phyloP scores from a whole-genome alignment of 2,888 invertebrate species.

The Agrypnus murinus region DNA sequence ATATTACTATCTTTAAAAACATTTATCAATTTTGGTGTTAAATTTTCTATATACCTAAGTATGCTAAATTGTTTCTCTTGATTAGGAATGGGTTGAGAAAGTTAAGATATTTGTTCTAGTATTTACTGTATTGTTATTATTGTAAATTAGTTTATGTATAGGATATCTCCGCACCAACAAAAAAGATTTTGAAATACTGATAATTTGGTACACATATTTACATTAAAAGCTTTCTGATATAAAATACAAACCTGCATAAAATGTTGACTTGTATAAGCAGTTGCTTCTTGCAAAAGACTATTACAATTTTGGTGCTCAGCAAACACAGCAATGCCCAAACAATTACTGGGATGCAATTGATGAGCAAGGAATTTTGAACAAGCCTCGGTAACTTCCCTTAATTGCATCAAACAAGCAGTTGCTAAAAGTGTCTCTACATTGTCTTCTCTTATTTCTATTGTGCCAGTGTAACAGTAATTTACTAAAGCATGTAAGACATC shows the following conservation, averaged over 20 bases:
- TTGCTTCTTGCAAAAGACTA: conserved; percentile 86
- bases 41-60: no score
- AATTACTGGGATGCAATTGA: conserved; percentile 95
- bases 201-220: no score
- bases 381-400: conserved; percentile 89
- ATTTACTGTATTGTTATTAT: no score
- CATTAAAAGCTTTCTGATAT: no score
- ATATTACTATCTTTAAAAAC: no score
- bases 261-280: conserved; percentile 88
- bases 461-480: conserved; percentile 94
- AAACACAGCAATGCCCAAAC: conserved; percentile 94
- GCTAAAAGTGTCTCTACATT: conserved; percentile 91
- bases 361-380: conserved; percentile 93
- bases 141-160: no score
- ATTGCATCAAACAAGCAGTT: conserved; percentile 91
- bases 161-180: no score
- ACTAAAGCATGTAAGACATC: conserved; percentile 90
- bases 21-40: no score
- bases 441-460: conserved; percentile 89
- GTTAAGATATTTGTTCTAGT: no score
- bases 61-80: no score
- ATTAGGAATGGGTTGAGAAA: no score
- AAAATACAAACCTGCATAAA: conserved; percentile 82
- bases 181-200: no score
- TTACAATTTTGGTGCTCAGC: conserved; percentile 93